Base-by-base conservation (phyloP, 1,140 invertebrate genomes). In the Cotesia chilonis region DNA sequence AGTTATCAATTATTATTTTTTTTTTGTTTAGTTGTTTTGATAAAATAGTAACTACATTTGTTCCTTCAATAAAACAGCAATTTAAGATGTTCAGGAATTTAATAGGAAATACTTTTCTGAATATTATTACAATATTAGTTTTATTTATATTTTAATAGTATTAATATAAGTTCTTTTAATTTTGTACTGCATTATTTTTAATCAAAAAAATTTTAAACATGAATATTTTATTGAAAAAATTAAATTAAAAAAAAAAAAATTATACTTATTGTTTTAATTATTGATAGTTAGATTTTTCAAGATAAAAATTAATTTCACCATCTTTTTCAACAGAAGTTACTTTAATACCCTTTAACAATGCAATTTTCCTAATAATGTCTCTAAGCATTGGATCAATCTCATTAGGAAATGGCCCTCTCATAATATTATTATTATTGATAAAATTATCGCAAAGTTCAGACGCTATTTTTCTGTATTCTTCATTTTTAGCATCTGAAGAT, bases 401-500 rank as follows among this genome's bases (percentile, higher is more conserved):
- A 63, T 83, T 81, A 1, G 83, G 82, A 4, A 85, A 55, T 52
- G 77, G 69, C 51, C 77, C 78, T 61, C 81, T 73, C 6, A 75
- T 28, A 12, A 78, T 3, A 1, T 78, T 54, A 2, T 38, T 66
- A 47, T 81, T 79, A 0, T 78, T 10, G 6, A 57, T 37, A 36
- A 85, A 72, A 17, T 28, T 71, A 38, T 82, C 66, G 60, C 82
- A 83, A 4, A 84, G 72, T n/a, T 83, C 72, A 3, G 72, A 71
- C 0, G 72, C 78, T 5, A 68, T 51, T 69, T 79, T 72, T 36
- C 78, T 68, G 38, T 83, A 83, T 20, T 74, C 60, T 5, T 76
- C 60, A 12, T 70, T 17, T 4, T 76, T 68, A n/a, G 67, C 12
- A 3, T 68, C 36, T 36, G 68, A 72, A 14, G 67, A 7, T 12